These are phyloP conservation scores for Agriopis aurantiaria DNA, from an alignment of 2,888 invertebrate genomes.

Conservation along the genomic window DNA sequence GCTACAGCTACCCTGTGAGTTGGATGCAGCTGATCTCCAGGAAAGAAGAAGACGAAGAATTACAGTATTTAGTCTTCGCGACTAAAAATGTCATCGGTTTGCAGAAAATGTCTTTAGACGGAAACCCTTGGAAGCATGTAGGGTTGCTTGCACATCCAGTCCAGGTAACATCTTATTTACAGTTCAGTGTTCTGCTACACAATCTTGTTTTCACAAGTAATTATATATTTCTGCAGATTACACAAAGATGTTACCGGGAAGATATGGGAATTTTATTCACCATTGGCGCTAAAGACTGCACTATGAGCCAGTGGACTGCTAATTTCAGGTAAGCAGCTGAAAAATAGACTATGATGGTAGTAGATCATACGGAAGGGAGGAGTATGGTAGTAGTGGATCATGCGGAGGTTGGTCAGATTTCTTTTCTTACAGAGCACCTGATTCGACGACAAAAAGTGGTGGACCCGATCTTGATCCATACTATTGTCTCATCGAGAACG, in stretches of 20 bases:
- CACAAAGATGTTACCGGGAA: constrained; percentile 67
- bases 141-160: constrained; percentile 89
- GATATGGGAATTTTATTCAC: constrained; percentile 70
- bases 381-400: background rate
- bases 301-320: constrained; percentile 72
- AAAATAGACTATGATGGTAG: background rate
- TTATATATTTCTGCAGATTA: constrained; percentile 53
- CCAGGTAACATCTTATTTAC: constrained; percentile 74
- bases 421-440: constrained; percentile 74
- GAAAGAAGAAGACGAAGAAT: constrained; percentile 51
- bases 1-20: constrained; percentile 87
- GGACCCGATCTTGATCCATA: constrained; percentile 88
- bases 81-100: constrained; percentile 89
- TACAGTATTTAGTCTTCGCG: constrained; percentile 87
- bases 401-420: background rate
- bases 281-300: constrained; percentile 70
- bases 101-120: constrained; percentile 90
- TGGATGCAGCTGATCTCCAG: constrained; percentile 72
- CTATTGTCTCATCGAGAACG: constrained; percentile 90
- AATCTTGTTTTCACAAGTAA: background rate
- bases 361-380: too few relatives aligned
- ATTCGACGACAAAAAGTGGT: constrained; percentile 79
- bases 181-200: background rate
- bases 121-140: constrained; percentile 90
- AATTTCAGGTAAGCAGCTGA: constrained; percentile 63